These are phyloP conservation scores for Pimephales promelas DNA, from an alignment of 2,113 vertebrate genomes.

Conservation along the genomic window DNA sequence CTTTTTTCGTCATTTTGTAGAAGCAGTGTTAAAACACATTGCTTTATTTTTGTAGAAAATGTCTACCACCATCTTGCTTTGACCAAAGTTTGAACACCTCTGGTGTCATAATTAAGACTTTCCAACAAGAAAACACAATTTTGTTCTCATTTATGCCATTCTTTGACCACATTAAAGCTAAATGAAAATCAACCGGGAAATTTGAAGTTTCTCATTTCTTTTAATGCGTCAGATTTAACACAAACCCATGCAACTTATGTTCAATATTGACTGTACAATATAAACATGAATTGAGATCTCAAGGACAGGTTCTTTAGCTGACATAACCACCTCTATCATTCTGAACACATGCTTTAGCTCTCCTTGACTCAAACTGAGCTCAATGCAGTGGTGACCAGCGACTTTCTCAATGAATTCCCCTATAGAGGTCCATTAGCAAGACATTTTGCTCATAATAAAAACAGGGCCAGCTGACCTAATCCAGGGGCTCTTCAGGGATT, in stretches of 20 bases:
- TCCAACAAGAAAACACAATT: neutral
- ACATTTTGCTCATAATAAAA: conserved; percentile 68
- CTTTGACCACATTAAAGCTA: neutral
- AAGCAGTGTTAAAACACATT: too few relatives aligned
- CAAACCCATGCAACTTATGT: neutral
- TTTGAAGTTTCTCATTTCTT: neutral
- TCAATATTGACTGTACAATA: neutral
- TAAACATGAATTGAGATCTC: neutral
- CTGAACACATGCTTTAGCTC: conserved; percentile 52
- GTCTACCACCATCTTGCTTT: too few relatives aligned
- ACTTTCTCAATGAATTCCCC: conserved; percentile 70
- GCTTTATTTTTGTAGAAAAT: too few relatives aligned
- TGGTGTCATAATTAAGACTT: neutral
- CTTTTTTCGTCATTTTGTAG: too few relatives aligned
- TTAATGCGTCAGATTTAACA: neutral
- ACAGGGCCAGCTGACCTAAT: conserved; percentile 59
- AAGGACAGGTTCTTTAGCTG: neutral
- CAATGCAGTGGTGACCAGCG: conserved; percentile 60
- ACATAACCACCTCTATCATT: neutral
- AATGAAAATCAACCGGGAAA: neutral
- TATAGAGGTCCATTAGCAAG: conserved; percentile 71
- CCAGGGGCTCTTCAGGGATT: conserved; percentile 55
- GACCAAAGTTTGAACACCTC: too few relatives aligned
- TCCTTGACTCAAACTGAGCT: conserved; percentile 57
- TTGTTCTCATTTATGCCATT: neutral